Evolutionary conservation across 2,797 vertebrate genomes (phyloP).

Genomic region (Syngnathus acus): DNA sequence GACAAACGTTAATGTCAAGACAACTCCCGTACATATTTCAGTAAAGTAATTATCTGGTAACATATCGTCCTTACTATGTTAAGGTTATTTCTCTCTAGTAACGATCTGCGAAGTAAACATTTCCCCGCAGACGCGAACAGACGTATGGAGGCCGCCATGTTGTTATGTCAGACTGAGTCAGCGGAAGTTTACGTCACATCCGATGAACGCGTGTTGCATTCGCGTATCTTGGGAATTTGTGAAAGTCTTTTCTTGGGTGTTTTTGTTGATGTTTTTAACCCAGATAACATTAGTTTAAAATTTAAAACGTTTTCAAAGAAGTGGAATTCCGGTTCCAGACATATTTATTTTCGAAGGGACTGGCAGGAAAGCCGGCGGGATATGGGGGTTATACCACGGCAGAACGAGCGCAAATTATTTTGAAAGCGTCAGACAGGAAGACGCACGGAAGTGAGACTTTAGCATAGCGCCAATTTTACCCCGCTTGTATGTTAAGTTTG

Average conservation of each 20-base stretch:
- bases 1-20: neutral
- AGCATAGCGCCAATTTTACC: slow-evolving; percentile 43
- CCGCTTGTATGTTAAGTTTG: neutral
- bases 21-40: neutral
- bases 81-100: slow-evolving; percentile 36
- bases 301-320: neutral
- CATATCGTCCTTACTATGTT: slow-evolving; percentile 39
- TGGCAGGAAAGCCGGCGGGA: neutral
- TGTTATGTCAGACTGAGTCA: slow-evolving; percentile 26
- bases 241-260: too few species aligned
- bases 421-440: slow-evolving; percentile 24
- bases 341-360: neutral
- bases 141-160: slow-evolving; percentile 67
- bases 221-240: neutral
- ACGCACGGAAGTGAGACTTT: slow-evolving; percentile 32
- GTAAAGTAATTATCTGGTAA: neutral
- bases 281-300: too few species aligned
- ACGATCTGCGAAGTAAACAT: slow-evolving; percentile 37
- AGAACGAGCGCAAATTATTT: slow-evolving; percentile 24
- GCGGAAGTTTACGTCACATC: slow-evolving; percentile 7
- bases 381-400: too few species aligned
- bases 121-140: slow-evolving; percentile 46
- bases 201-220: too few species aligned
- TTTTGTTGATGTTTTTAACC: too few species aligned
- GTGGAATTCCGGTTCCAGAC: neutral